phyloP scores from a whole-genome alignment of 2,797 vertebrate species.

The Decapterus maruadsi region DNA sequence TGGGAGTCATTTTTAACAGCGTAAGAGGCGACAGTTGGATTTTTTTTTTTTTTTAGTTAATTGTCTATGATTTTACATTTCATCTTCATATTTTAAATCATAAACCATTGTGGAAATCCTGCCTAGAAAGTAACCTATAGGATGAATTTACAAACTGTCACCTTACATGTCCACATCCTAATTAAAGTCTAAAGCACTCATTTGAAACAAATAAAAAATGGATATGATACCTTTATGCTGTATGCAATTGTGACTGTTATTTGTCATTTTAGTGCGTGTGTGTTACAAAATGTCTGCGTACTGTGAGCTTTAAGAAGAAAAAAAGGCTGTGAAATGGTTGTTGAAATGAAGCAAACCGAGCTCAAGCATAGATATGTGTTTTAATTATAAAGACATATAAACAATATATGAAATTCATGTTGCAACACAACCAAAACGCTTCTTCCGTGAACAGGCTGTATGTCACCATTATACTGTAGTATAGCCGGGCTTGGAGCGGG shows the following conservation, averaged over 20 bases:
- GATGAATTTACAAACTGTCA: background rate
- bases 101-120: no score
- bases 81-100: background rate
- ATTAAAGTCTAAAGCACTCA: background rate
- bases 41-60: conserved; percentile 7
- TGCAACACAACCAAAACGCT: conserved; percentile 85
- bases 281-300: background rate
- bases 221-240: background rate
- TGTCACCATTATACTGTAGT: conserved; percentile 59
- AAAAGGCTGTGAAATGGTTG: background rate
- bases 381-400: conserved; percentile 97
- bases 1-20: conserved; percentile 14
- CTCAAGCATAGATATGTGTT: conserved; percentile 86
- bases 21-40: background rate
- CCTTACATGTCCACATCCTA: background rate
- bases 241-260: background rate
- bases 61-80: background rate
- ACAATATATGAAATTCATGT: conserved; percentile 91
- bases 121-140: no score
- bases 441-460: conserved; percentile 69
- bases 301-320: background rate
- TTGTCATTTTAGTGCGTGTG: background rate
- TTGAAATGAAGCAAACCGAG: conserved; percentile 69
- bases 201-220: conserved; percentile 2
- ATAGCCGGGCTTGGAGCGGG: conserved; percentile 76